Base-by-base conservation (phyloP, 2,113 vertebrate genomes). In the Poeciliopsis retropinna region DNA sequence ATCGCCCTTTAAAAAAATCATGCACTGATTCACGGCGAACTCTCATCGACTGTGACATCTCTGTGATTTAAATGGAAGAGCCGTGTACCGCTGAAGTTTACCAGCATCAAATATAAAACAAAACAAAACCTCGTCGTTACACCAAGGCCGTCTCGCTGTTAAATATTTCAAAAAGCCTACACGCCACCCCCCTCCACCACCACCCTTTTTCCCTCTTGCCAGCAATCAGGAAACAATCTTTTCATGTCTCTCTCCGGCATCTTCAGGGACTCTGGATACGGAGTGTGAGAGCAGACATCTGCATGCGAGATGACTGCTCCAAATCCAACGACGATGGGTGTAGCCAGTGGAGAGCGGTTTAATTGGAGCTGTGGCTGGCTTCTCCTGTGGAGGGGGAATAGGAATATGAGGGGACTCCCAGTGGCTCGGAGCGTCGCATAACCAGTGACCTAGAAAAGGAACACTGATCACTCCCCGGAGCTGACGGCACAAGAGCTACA, bases 401-500 rank as follows among this genome's bases (percentile, higher is more conserved):
- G 78, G 84, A 81, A 81, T 75, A 70, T 8, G 81, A 74, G 78
- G 87, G 72, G 84, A 78, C 79, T 93, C 90, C 88, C 88, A 91
- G 87, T 90, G 91, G 91, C 91, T 90, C 87, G 19, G 81, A 69
- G 83, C 91, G 73, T 89, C 91, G 57, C 91, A 91, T 86, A 91
- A 91, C 86, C 79, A 85, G 86, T 94, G 94, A 94, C 93, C 94
- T 94, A 94, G 93, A 95, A 95, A 94, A 93, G 79, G 84, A 93
- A 89, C 84, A 79, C 91, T 93, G 89, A 94, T 92, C 90, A 89
- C 92, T 92, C 92, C 91, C 89, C 66, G 79, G 91, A 91, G 92
- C 70, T 88, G 88, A 81, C 71, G 76, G 79, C 76, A 60, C 72
- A 86, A 81, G 64, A 89, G 87, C 61, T 64, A 62, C 75, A 13